Evolutionary conservation across 2,797 vertebrate genomes (phyloP).

Genomic region (Clarias platycephalus): DNA sequence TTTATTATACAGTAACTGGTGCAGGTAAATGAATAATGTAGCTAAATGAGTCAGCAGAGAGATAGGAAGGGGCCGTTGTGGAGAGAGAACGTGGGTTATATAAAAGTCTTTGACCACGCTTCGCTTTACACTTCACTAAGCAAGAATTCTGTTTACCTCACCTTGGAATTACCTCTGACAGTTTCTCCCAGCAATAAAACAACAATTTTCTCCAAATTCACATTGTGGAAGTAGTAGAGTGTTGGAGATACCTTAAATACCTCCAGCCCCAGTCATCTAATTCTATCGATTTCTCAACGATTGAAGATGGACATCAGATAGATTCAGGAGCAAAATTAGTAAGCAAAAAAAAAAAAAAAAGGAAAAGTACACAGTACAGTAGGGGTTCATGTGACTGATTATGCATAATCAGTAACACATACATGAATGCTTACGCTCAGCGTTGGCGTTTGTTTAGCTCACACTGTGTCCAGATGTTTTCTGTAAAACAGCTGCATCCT

Average conservation of each 20-base stretch:
- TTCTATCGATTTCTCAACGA: background rate
- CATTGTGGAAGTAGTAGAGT: background rate
- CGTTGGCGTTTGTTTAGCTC: background rate
- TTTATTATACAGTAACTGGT: background rate
- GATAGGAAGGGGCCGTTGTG: background rate
- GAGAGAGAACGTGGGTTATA: background rate
- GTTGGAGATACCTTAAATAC: background rate
- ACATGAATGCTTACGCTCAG: background rate
- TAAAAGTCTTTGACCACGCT: background rate
- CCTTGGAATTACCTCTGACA: background rate
- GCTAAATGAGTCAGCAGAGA: too few relatives aligned
- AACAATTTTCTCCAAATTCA: background rate
- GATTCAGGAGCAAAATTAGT: background rate
- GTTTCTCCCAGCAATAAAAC: background rate
- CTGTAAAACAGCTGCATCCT: constrained; percentile 2
- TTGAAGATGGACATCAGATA: background rate
- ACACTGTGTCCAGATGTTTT: background rate
- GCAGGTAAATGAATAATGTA: background rate
- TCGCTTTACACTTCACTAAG: background rate
- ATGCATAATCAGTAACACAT: background rate
- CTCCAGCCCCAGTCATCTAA: background rate
- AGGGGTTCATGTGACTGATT: background rate
- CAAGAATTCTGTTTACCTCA: background rate
- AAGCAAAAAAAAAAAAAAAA: background rate
- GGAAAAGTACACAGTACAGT: background rate